Conservation (phyloP, 2,797 vertebrate species). For the Cygnus olor region DNA sequence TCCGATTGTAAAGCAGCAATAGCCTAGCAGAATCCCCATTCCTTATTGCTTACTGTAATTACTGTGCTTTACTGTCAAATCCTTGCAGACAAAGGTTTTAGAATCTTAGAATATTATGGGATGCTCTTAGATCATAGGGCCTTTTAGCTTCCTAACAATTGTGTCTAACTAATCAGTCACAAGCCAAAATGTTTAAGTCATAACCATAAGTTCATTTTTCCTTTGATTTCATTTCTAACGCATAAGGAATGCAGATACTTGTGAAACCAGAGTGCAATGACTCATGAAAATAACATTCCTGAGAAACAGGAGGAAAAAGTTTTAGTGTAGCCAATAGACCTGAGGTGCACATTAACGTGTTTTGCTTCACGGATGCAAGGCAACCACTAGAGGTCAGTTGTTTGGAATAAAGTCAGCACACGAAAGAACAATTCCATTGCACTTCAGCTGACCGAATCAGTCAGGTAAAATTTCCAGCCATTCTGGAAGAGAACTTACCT, state of each 20-base stretch:
- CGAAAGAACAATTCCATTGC: not conserved
- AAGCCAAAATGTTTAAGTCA: too few relatives aligned
- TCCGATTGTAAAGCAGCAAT: not conserved
- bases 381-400: conserved; percentile 55
- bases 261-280: not conserved
- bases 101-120: not conserved
- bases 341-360: not conserved
- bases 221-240: not conserved
- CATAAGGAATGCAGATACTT: not conserved
- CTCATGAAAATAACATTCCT: not conserved
- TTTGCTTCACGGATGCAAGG: not conserved
- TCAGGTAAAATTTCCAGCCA: not conserved
- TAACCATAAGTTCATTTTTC: not conserved
- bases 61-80: accelerated
- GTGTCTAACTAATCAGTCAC: too few relatives aligned
- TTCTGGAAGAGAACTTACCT: not conserved
- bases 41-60: not conserved
- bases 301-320: not conserved
- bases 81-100: too few relatives aligned
- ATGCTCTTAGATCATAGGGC: not conserved
- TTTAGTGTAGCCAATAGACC: not conserved
- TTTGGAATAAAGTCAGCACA: not conserved
- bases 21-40: too few relatives aligned
- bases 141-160: not conserved
- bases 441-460: not conserved